Base-by-base conservation (phyloP, 2,113 vertebrate genomes). In the Calyptomena viridis region DNA sequence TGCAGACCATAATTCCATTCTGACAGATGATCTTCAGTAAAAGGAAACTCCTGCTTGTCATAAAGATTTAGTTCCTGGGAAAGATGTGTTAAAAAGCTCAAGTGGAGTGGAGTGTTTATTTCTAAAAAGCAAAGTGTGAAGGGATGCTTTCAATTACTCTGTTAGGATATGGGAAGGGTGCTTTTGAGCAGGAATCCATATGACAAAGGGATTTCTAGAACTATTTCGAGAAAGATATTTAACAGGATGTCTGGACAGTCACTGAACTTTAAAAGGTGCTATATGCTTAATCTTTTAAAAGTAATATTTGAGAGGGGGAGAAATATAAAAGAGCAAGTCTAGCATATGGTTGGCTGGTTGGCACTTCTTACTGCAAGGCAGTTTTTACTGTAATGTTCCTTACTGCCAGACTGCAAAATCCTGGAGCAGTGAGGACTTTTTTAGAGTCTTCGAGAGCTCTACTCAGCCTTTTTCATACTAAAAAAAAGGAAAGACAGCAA, bases 281-380 rank as follows among this genome's bases (percentile, higher is more conserved):
- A 37, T 33, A 33, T 87, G 28, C 62, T 46, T 93, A 79, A 85
- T 88, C 31, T 80, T 92, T 89, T 68, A n/a, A 56, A 96, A 89
- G 60, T 40, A 87, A 60, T 67, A 59, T 80, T 89, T 84, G 72
- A 84, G 55, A 94, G 16, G 67, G 59, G 31, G 69, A 63, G 59
- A 92, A 85, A 76, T 83, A 63, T 9, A 95, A 93, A 96, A 92
- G 96, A 94, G 88, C 92, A 92, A 91, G 85, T 69, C 44, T 44
- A 63, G 79, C 91, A 88, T 91, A 91, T 91, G 90, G 69, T 62
- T 79, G 72, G 27, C 66, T 90, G 67, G 63, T 93, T 96, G 87
- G 87, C 71, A 87, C 67, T 90, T 95, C 62, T 90, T 60, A 39
- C 73, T 82, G 76, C 86, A 84, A 89, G 55, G 44, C 33, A 4